Evolutionary conservation across 2,888 invertebrate species (phyloP).

Genomic region (Lycia hirtaria): DNA sequence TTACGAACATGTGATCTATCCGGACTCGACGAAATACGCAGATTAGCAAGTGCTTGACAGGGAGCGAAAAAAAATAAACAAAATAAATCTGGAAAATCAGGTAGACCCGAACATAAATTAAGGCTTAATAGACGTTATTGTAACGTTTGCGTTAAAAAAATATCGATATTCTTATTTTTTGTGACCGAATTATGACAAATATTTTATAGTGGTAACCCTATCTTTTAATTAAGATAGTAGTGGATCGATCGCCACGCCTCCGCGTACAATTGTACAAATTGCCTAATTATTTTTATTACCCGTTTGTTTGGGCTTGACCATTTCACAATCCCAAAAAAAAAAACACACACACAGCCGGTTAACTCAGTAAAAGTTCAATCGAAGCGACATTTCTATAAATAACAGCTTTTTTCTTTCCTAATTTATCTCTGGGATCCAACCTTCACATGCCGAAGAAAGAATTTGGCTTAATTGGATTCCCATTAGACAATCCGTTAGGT

Average conservation of each 20-base stretch:
- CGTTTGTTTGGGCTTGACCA: conserved; percentile 70
- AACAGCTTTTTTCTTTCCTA: conserved; percentile 14
- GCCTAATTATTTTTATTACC: conserved; percentile 83
- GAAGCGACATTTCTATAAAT: conserved; percentile 30
- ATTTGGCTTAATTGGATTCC: conserved; percentile 46
- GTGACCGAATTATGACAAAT: background rate
- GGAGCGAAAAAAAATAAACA: no score
- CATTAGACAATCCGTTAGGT: conserved; percentile 36
- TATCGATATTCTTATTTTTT: no score
- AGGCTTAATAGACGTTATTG: no score
- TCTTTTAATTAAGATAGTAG: conserved; percentile 58
- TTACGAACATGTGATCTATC: no score
- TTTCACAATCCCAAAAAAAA: conserved; percentile 70
- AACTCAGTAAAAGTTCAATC: conserved; percentile 18
- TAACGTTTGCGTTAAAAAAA: no score
- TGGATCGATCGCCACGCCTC: conserved; percentile 66
- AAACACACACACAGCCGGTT: conserved; percentile 53
- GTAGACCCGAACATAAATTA: no score
- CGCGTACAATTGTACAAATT: conserved; percentile 73
- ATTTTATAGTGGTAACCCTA: conserved; percentile 46
- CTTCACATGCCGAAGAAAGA: conserved; percentile 35
- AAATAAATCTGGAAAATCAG: no score
- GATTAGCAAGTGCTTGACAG: no score
- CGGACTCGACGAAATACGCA: no score
- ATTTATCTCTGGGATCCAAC: conserved; percentile 20